Base-by-base conservation (phyloP, 2,113 vertebrate genomes). In the Nestor notabilis region DNA sequence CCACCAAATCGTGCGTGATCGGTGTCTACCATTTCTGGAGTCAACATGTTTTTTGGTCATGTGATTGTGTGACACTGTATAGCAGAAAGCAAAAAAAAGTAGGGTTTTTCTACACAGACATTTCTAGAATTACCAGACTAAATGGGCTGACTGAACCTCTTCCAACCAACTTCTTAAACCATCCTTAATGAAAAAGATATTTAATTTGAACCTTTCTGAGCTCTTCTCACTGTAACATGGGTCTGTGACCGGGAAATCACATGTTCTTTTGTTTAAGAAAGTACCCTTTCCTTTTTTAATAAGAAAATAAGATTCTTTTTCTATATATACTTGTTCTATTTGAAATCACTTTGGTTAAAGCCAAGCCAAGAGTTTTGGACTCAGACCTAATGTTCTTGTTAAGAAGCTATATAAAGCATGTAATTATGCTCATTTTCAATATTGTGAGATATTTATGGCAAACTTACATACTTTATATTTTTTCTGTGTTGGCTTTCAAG, bases 141-240 rank as follows among this genome's bases (percentile, higher is more conserved):
- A 89, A 20, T 60, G 88, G 80, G 80, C 87, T 84, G 94, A 82
- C 77, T 72, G 86, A 96, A 94, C 83, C 69, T 93, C 81, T 92
- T 96, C 50, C 63, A 71, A 53, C 89, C 94, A 55, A 87, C 82
- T 96, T 75, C 87, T 69, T 66, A 71, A 96, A 72, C 90, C 87
- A 95, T 95, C 90, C 50, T 94, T 87, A 58, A 93, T 89, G 89
- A 92, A 94, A 61, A 47, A 87, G 33, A 92, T 6, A 12, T 94
- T 95, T 94, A 66, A 70, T 93, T 95, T 97, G 84, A 90, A 89
- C 72, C 83, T 92, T 96, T 95, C 78, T 89, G 82, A 96, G 89
- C 83, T 95, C 60, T 94, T 63, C 37, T 8, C 71, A 49, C 66
- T 79, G 6, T 95, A 77, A 87, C 56, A 93, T 89, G 33, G 19